Conservation (phyloP, 2,113 vertebrate genomes). For the Talpa occidentalis region DNA sequence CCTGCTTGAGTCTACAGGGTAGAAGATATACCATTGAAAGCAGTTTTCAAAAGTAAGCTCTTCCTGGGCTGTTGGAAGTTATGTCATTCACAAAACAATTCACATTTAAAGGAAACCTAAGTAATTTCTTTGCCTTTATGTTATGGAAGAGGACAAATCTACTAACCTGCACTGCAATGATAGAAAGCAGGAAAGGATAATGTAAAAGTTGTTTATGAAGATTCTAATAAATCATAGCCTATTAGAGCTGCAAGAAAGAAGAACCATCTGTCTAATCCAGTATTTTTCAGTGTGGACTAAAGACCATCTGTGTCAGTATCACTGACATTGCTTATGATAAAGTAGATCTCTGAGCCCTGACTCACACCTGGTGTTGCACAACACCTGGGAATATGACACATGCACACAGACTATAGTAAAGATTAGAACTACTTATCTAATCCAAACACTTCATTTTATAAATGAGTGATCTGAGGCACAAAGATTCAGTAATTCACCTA, state of each 20-base stretch:
- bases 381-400: neutral
- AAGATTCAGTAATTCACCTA: neutral
- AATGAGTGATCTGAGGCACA: neutral
- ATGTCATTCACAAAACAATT: slow-evolving; percentile 24
- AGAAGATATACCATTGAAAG: neutral
- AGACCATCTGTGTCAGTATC: neutral
- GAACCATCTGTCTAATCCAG: neutral
- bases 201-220: neutral
- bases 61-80: neutral
- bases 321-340: neutral
- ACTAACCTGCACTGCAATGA: neutral
- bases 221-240: neutral
- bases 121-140: slow-evolving; percentile 22
- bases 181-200: neutral
- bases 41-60: slow-evolving; percentile 8
- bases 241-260: neutral
- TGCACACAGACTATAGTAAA: neutral
- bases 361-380: neutral
- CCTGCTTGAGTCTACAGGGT: neutral
- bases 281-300: neutral
- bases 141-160: neutral
- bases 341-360: neutral
- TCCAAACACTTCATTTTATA: neutral
- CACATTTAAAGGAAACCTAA: slow-evolving; percentile 32
- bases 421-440: neutral